Evolutionary conservation across 2,113 vertebrate genomes (phyloP).

Genomic region (Talpa occidentalis): DNA sequence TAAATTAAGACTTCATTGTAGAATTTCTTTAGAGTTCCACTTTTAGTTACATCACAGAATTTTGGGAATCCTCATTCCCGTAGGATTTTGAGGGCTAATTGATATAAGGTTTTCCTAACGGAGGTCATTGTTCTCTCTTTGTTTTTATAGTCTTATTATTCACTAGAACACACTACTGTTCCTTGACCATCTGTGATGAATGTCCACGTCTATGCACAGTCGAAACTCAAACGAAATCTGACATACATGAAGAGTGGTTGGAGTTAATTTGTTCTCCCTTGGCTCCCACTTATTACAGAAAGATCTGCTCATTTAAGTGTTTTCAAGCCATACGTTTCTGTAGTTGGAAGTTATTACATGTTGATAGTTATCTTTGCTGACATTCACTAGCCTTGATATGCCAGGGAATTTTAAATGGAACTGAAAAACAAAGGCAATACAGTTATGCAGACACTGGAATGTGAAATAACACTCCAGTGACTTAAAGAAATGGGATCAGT

Average conservation of each 20-base stretch:
- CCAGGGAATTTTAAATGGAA: conserved; percentile 78
- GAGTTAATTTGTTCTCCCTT: conserved; percentile 77
- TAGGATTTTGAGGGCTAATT: background rate
- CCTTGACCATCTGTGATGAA: conserved; percentile 67
- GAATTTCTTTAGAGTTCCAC: background rate
- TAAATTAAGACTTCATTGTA: background rate
- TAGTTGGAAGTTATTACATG: conserved; percentile 79
- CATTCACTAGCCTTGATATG: conserved; percentile 79
- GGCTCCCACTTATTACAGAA: conserved; percentile 64
- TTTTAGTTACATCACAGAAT: background rate
- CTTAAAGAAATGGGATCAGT: conserved; percentile 67
- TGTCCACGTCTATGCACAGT: conserved; percentile 16
- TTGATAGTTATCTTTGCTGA: conserved; percentile 80
- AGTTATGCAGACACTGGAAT: conserved; percentile 71
- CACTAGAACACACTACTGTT: conserved; percentile 48
- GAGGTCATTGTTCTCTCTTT: background rate
- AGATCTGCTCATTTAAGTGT: conserved; percentile 71
- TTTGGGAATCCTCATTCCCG: background rate
- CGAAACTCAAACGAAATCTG: conserved; percentile 82
- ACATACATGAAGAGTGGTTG: conserved; percentile 65
- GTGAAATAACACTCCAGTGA: conserved; percentile 72
- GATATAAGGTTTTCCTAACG: background rate
- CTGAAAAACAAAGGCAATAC: conserved; percentile 71
- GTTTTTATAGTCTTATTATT: conserved; percentile 53
- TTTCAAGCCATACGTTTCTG: conserved; percentile 61